These are phyloP conservation scores for Netelia virgata DNA, from an alignment of 2,888 invertebrate genomes.

Conservation along the genomic window DNA sequence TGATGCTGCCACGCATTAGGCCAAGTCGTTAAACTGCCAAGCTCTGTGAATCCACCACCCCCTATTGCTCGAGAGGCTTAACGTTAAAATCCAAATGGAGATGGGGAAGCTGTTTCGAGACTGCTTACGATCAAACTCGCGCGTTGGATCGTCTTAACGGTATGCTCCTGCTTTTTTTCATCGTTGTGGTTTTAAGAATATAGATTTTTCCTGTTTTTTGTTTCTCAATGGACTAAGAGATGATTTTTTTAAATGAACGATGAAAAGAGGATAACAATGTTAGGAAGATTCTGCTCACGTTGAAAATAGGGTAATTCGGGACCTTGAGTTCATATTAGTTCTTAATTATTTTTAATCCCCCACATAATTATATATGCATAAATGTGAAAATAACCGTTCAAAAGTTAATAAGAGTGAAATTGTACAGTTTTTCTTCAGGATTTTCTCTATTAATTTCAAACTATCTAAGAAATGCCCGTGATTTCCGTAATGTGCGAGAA, in stretches of 20 bases:
- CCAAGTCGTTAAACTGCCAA: conserved; percentile 68
- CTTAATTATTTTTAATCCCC: too few species aligned
- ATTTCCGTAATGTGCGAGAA: too few species aligned
- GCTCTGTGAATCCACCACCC: conserved; percentile 30
- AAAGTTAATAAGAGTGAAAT: too few species aligned
- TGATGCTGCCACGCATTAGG: conserved; percentile 55
- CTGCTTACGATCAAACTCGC: conserved; percentile 2
- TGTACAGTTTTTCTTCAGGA: too few species aligned
- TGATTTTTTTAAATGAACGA: not conserved
- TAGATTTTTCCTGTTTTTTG: not conserved
- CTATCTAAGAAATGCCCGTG: too few species aligned
- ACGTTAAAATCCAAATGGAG: conserved; percentile 29
- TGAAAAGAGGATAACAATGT: not conserved
- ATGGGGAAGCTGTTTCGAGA: conserved; percentile 1
- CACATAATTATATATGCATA: too few species aligned
- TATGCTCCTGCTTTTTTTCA: not conserved
- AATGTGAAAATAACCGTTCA: too few species aligned
- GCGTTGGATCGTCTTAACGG: not conserved
- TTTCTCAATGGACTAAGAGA: not conserved
- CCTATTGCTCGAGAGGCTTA: not conserved
- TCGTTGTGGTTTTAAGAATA: not conserved
- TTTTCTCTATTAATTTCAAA: too few species aligned
- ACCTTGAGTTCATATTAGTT: too few species aligned
- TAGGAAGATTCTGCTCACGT: too few species aligned
- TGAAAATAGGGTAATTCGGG: too few species aligned